Conservation (phyloP, 2,888 invertebrate genomes). For the Dynastes maya region DNA sequence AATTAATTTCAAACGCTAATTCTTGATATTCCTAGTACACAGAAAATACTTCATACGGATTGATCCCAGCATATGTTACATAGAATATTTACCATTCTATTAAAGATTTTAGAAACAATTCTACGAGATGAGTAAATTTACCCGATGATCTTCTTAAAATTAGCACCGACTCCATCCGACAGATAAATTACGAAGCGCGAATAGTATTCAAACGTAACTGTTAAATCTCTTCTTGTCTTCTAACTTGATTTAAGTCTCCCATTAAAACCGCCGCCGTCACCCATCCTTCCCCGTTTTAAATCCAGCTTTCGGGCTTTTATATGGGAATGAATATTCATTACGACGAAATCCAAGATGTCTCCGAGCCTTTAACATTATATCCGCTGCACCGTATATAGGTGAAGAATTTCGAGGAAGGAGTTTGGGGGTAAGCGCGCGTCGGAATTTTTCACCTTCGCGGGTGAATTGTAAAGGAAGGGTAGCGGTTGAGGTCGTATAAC, state of each 20-base stretch:
- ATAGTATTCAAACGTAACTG: slow-evolving; percentile 56
- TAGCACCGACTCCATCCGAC: slow-evolving; percentile 33
- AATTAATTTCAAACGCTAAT: too few relatives aligned
- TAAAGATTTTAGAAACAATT: too few relatives aligned
- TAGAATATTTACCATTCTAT: not conserved
- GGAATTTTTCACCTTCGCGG: too few relatives aligned
- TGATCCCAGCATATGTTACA: too few relatives aligned
- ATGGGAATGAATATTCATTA: slow-evolving; percentile 66
- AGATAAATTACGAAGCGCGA: slow-evolving; percentile 49
- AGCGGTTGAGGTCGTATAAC: not conserved
- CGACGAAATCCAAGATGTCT: slow-evolving; percentile 38
- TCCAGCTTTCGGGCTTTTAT: slow-evolving; percentile 60
- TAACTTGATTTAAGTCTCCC: slow-evolving; percentile 68
- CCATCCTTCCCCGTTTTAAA: slow-evolving; percentile 57
- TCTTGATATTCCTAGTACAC: too few relatives aligned
- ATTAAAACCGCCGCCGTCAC: slow-evolving; percentile 65
- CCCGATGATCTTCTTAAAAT: slow-evolving; percentile 4
- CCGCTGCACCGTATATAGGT: too few relatives aligned
- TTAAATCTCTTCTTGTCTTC: slow-evolving; percentile 62
- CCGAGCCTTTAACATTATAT: too few relatives aligned
- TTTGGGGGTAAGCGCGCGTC: not conserved
- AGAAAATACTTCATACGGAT: too few relatives aligned
- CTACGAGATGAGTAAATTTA: too few relatives aligned
- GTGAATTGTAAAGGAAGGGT: not conserved
- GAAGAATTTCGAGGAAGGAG: not conserved